A percentile compares a stretch with the other conserved stretches of the same genome.
Evolutionary conservation across 2,797 vertebrate species (phyloP).

Genomic region (Trachops cirrhosus): DNA sequence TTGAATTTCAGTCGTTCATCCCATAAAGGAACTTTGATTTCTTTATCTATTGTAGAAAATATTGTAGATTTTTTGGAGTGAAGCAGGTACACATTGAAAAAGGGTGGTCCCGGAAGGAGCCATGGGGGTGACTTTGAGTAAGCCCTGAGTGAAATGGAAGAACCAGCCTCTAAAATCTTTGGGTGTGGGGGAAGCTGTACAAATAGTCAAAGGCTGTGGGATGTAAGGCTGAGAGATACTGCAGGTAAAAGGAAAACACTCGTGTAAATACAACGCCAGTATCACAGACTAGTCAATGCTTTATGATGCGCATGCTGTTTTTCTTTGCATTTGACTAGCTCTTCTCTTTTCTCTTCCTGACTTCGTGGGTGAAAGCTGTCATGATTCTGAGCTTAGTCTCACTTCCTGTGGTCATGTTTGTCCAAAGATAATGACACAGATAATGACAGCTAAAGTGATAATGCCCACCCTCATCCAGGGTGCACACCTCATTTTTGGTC

Average conservation of each 20-base stretch:
- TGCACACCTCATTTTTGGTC: neutral
- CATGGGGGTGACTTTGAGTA: neutral
- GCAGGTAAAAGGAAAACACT: neutral
- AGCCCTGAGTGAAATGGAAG: neutral
- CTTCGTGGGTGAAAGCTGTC: neutral
- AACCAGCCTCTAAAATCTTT: neutral
- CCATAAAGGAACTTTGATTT: neutral
- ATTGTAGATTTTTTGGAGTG: neutral
- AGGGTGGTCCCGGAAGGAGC: neutral
- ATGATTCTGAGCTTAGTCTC: neutral
- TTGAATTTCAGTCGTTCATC: neutral
- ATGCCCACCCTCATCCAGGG: neutral
- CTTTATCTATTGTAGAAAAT: neutral
- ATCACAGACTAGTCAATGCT: neutral
- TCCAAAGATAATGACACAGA: neutral
- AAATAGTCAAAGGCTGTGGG: neutral
- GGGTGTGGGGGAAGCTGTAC: neutral
- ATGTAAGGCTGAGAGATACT: neutral
- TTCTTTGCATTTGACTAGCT: neutral
- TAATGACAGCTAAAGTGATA: neutral
- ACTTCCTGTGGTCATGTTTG: constrained; percentile 40
- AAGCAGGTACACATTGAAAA: neutral
- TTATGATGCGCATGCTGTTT: neutral
- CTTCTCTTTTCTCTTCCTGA: neutral
- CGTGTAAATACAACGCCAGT: neutral